Conservation (phyloP, 2,797 vertebrate genomes). For the Danio kyathit region DNA sequence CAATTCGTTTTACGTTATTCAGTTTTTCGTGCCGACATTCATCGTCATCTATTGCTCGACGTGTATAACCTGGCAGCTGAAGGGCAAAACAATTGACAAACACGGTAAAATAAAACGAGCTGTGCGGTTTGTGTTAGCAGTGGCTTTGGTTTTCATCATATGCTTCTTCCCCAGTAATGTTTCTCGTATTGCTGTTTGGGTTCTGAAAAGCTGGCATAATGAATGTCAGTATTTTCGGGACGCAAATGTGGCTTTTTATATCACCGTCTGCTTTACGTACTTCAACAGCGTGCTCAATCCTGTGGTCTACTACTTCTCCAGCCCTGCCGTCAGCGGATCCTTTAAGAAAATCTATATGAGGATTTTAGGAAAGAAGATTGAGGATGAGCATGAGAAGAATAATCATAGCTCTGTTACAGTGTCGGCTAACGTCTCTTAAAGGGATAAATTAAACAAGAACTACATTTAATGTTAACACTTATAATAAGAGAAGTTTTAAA, state of each 20-base stretch:
- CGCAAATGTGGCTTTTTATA: constrained; percentile 81
- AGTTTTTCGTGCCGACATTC: constrained; percentile 75
- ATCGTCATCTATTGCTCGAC: constrained; percentile 81
- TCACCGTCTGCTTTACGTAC: constrained; percentile 81
- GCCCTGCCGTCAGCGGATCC: constrained; percentile 74
- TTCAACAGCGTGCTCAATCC: constrained; percentile 86
- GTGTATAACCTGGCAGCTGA: constrained; percentile 79
- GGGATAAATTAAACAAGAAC: not conserved
- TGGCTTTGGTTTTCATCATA: constrained; percentile 78
- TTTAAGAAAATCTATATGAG: constrained; percentile 72
- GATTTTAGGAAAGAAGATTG: constrained; percentile 62
- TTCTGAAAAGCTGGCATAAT: constrained; percentile 75
- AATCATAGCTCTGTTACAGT: constrained; percentile 9
- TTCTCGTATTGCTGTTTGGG: constrained; percentile 77
- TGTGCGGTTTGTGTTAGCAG: constrained; percentile 77
- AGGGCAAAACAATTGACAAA: constrained; percentile 75
- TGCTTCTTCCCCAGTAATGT: constrained; percentile 84
- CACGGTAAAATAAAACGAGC: constrained; percentile 80
- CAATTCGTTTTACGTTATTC: constrained; percentile 79
- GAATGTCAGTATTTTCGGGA: constrained; percentile 76
- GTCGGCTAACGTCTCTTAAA: constrained; percentile 17
- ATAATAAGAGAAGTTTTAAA: no score
- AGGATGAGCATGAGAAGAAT: constrained; percentile 21
- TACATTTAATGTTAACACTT: no score
- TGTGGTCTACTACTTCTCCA: constrained; percentile 83